Evolutionary conservation across 1,140 invertebrate genomes (phyloP), one percentile per base, ranked within the genome.

Genomic region (Rhyzopertha dominica): DNA sequence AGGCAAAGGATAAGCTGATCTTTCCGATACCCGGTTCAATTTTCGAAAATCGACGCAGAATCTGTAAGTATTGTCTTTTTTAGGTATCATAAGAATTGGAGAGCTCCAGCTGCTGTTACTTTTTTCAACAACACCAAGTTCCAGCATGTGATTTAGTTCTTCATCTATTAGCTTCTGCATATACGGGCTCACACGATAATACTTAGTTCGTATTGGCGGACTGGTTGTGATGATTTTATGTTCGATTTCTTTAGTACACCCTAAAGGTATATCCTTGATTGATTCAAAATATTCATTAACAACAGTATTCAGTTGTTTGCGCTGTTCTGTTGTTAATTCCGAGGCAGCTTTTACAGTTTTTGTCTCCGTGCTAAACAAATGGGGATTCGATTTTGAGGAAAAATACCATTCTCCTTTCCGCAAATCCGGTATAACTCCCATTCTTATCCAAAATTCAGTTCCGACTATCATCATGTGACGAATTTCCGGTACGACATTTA

Each of bases 141-240:
- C 5, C 4, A 35, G 32, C 32, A 35, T 35, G 4, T 35, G 1
- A 10, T 35, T 35, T n/a, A 5, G 12, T n/a, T 35, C 10, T n/a
- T 43, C 38, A 24, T 38, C 41, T 1, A 57, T 19, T 20, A 45
- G 17, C 5, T 57, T 37, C 30, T 51, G 26, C 8, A 46, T 30
- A 2, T 41, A 39, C 0, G 51, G 56, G 7, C 51, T 53, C 13
- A 52, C 18, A 1, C 49, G 46, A 29, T 54, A 51, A 14, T 47
- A 40, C 34, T 53, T 38, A n/a, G 51, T 47, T 30, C 50, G 54
- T 19, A 62, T 47, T 4, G 58, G 54, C n/a, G n/a, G n/a, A n/a
- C n/a, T n/a, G n/a, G n/a, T n/a, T n/a, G n/a, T n/a, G n/a, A n/a
- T n/a, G 32, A 35, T 35, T 1, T 16, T 10, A 12, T 35, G 32